These are phyloP conservation scores for Riparia riparia DNA, from an alignment of 2,113 vertebrate species.

Conservation along the genomic window DNA sequence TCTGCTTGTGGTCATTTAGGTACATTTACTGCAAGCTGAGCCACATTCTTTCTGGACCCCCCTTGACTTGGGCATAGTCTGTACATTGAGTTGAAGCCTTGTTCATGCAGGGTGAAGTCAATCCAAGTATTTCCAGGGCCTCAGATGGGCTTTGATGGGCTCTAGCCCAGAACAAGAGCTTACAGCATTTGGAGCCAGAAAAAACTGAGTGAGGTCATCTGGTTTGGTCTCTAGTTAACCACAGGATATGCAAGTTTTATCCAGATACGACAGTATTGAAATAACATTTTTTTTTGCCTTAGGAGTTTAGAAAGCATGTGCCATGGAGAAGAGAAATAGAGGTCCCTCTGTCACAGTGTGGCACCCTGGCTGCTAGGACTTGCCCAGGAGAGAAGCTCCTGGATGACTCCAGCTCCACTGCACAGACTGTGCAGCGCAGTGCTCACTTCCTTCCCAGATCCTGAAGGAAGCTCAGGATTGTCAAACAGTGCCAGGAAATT, in stretches of 20 bases:
- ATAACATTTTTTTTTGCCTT: neutral
- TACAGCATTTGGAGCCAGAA: neutral
- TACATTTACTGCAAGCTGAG: neutral
- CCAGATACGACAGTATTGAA: neutral
- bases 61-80: rapidly evolving
- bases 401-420: neutral
- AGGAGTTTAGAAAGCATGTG: neutral
- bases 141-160: neutral
- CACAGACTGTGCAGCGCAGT: rapidly evolving
- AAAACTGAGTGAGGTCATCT: neutral
- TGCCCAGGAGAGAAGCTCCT: neutral
- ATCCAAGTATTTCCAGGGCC: neutral
- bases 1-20: neutral
- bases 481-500: neutral
- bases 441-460: neutral
- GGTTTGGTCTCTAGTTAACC: neutral
- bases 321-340: neutral
- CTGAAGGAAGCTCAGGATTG: neutral
- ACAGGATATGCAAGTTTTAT: neutral
- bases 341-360: neutral
- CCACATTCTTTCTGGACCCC: neutral
- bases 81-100: neutral
- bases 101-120: neutral
- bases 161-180: neutral
- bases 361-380: neutral